Evolutionary conservation across 2,888 invertebrate genomes (phyloP), one percentile per base, ranked within the genome.

Genomic region (Anaspis maculata): DNA sequence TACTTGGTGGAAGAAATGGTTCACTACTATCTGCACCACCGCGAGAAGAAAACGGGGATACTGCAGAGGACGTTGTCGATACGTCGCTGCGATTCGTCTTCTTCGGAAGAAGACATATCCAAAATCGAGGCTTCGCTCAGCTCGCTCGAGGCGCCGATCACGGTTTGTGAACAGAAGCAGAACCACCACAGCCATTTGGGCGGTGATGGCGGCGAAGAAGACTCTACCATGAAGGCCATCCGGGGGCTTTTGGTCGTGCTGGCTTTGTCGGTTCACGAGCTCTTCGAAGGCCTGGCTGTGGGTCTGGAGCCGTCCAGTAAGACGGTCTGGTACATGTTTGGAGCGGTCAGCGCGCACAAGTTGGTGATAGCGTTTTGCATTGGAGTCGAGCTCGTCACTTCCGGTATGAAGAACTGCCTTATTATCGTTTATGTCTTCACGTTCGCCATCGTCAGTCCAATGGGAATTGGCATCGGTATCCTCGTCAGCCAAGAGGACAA

Each of bases 351-450:
- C 1, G 83, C 85, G 0, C 90, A 90, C 62, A 90, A 90, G 60
- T 70, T 88, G 27, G 87, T 90, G 12, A 79, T 90, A 40, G 86
- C 88, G 0, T 89, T 90, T 61, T 90, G 89, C 58, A 83, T 90
- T 30, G 89, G 89, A 3, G 78, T 89, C 22, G 88, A 90, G 58
- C 64, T 90, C 25, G 76, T 86, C 25, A 77, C 82, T 13, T 77
- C 78, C 1, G 74, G 76, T 25, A 81, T 84, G 0, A 77, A 74
- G 46, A 69, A 70, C 3, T 64, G 69, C 44, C 59, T 85, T 19
- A 68, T 76, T 2, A 56, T 82, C 5, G 59, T 79, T 4, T 86
- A 86, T 61, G 74, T 86, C 15, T 72, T 79, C 7, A 79, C 80
- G 2, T 88, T 85, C 57, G 83, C 86, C 3, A 63, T 85, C 3